Percentiles rank a stretch among this genome's conserved stretches.
Evolutionary conservation across 2,113 vertebrate genomes (phyloP).

Genomic region (Carassius carassius): DNA sequence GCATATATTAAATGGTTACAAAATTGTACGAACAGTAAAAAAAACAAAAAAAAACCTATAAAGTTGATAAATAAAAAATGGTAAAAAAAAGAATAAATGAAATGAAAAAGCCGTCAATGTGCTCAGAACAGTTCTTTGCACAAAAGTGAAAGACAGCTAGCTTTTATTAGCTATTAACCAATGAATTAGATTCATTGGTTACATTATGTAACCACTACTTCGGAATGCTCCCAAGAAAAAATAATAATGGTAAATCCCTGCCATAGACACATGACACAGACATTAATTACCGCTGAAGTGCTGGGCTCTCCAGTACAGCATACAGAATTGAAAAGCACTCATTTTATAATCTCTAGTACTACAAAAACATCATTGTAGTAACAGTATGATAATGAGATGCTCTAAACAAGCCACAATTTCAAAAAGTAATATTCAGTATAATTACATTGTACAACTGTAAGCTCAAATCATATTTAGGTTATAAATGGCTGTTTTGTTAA

Average conservation of each 20-base stretch:
- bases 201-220: not conserved
- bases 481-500: not conserved
- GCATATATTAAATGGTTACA: no score
- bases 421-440: not conserved
- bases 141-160: not conserved
- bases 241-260: not conserved
- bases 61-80: no score
- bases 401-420: not conserved
- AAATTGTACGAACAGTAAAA: no score
- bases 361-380: not conserved
- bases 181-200: not conserved
- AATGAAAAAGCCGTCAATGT: no score
- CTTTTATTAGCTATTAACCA: no score
- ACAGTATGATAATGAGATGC: not conserved
- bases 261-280: not conserved
- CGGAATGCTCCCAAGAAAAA: not conserved
- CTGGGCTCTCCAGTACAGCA: not conserved
- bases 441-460: not conserved
- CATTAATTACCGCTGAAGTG: not conserved
- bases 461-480: constrained; percentile 16
- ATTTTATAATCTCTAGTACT: not conserved
- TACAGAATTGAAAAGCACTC: not conserved
- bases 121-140: not conserved
- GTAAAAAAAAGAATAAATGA: no score
- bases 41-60: no score